phyloP scores from a whole-genome alignment of 2,797 vertebrate species.

The Erpetoichthys calabaricus region DNA sequence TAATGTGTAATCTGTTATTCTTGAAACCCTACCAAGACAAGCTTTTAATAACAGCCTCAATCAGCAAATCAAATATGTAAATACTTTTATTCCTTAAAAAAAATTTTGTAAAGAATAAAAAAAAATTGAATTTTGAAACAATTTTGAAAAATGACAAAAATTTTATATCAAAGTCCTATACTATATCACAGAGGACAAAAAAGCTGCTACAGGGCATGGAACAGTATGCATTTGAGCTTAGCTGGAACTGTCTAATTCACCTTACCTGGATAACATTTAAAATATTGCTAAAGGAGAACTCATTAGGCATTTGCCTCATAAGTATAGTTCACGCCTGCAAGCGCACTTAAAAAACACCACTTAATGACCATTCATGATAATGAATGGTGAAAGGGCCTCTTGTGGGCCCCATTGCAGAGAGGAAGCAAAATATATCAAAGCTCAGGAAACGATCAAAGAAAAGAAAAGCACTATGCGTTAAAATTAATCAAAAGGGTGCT shows the following conservation, averaged over 20 bases:
- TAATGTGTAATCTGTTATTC: no score
- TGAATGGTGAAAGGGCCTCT: slow-evolving; percentile 19
- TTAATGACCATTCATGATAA: slow-evolving; percentile 21
- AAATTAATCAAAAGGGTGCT: slow-evolving; percentile 28
- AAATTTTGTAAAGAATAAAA: slow-evolving; percentile 12
- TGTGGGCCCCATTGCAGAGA: slow-evolving; percentile 17
- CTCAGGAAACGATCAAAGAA: slow-evolving; percentile 32
- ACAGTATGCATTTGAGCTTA: no score
- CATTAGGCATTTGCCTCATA: slow-evolving; percentile 10
- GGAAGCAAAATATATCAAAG: slow-evolving; percentile 29
- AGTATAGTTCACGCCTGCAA: slow-evolving; percentile 17
- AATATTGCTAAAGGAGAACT: slow-evolving; percentile 11
- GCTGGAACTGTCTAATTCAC: slow-evolving; percentile 12
- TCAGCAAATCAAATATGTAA: no score
- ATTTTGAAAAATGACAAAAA: slow-evolving; percentile 17
- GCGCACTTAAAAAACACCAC: slow-evolving; percentile 5
- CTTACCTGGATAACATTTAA: slow-evolving; percentile 2
- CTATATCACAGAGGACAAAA: no score
- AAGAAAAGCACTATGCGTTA: slow-evolving; percentile 22
- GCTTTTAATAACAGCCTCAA: no score
- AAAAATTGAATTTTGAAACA: slow-evolving; percentile 10
- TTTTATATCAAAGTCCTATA: slow-evolving; percentile 19
- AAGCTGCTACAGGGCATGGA: no score
- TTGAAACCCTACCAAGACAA: no score
- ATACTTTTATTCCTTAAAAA: no score